Base-by-base conservation (phyloP, 2,797 vertebrate species). In the Adrianichthys oophorus region DNA sequence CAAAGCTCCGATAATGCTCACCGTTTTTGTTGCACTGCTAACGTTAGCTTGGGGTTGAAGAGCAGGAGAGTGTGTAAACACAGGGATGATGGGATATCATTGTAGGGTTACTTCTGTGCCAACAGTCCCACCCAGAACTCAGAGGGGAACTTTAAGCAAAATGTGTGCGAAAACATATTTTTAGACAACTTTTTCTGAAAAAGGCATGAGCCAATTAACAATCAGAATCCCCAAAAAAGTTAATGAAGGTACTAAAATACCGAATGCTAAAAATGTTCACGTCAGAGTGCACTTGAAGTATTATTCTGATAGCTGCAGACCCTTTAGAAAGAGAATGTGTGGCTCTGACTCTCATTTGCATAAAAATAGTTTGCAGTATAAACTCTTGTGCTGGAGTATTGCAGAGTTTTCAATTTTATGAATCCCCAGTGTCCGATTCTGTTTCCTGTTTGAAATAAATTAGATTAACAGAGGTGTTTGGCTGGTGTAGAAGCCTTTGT, bases 401-500 rank as follows among this genome's bases (percentile, higher is more conserved):
- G 70, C 63, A 72, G 74, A 52, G 51, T 73, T 80, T 78, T 72
- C 48, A 69, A 48, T 74, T 73, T 62, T 61, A 77, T 74, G 61
- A 76, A 67, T 83, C 80, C 72, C 69, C 52, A 42, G 52, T 47
- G 60, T 84, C 62, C 73, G 66, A 72, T 80, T 62, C 70, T 68
- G 19, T 72, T 68, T 72, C 47, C 70, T 74, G 69, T 69, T 51
- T 65, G 23, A 72, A 70, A 70, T 79, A 74, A 79, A 86, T 84
- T 62, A 60, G 62, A 74, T 82, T 76, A 67, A 26, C 65, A 4
- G 16, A 73, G 62, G 43, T 72, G 58, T 59, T 59, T 15, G 64
- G 47, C 63, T 62, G 64, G 62, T 49, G 51, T 46, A 50, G 59
- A 67, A 54, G 54, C 56, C 53, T 8, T 29, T 24, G 24, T 15